Conservation (phyloP, 2,113 vertebrate genomes). For the Ardeotis arabs region DNA sequence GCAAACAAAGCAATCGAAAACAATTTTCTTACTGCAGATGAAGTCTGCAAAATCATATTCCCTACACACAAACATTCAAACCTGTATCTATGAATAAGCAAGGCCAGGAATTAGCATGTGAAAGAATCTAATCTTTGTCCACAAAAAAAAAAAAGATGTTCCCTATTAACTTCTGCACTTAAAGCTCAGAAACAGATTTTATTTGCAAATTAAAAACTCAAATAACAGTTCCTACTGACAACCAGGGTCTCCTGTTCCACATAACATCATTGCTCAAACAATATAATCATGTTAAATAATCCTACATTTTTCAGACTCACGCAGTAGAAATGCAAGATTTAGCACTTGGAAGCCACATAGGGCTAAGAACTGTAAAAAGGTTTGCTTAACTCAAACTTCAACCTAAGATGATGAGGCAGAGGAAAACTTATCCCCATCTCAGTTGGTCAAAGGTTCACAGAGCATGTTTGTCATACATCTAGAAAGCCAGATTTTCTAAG, state of each 20-base stretch:
- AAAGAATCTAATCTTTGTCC: not conserved
- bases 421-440: not conserved
- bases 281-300: not conserved
- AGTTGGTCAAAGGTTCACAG: not conserved
- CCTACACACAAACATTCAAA: not conserved
- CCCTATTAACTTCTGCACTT: not conserved
- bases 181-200: not conserved
- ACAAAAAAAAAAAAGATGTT: not conserved
- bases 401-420: not conserved
- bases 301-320: not conserved
- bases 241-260: not conserved
- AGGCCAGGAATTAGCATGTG: not conserved
- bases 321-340: not conserved
- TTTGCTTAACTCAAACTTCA: not conserved
- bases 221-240: not conserved
- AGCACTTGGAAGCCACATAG: not conserved
- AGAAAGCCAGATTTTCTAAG: not conserved
- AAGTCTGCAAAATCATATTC: not conserved
- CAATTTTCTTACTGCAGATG: not conserved
- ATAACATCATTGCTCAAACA: not conserved
- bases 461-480: fast-evolving
- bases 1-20: not conserved
- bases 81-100: not conserved
- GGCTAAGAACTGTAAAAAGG: not conserved
- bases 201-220: not conserved